Percentiles rank a stretch among this genome's conserved stretches.
Evolutionary conservation across 2,797 vertebrate genomes (phyloP).

Genomic region (Epinephelus awoara): DNA sequence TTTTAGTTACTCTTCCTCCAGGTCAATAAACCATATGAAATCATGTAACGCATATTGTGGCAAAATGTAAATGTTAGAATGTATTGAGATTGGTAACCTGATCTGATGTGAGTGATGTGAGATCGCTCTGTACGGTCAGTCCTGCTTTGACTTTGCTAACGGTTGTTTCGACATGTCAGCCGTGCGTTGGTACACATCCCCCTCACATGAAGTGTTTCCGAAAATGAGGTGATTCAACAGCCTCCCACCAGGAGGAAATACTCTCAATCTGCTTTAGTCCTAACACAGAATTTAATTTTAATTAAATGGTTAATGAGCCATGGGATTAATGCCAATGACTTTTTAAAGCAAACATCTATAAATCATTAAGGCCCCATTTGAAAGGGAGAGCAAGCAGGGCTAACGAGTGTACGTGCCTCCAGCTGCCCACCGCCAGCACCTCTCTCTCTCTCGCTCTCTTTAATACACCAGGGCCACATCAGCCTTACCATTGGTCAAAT

Average conservation of each 20-base stretch:
- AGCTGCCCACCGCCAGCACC: conserved; percentile 67
- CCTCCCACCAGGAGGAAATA: conserved; percentile 85
- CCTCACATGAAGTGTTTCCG: conserved; percentile 76
- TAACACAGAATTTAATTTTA: conserved; percentile 90
- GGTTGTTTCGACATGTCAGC: conserved; percentile 66
- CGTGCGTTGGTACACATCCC: conserved; percentile 69
- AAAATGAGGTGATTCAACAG: conserved; percentile 84
- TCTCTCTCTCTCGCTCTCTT: conserved; percentile 9
- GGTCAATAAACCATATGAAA: conserved; percentile 14
- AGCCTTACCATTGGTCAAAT: conserved; percentile 52
- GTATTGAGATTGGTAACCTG: neutral
- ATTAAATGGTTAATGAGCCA: conserved; percentile 92
- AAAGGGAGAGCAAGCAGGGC: conserved; percentile 77
- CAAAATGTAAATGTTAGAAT: conserved; percentile 3
- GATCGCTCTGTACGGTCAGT: conserved; percentile 29
- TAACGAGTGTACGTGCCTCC: conserved; percentile 81
- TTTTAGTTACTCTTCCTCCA: conserved; percentile 4
- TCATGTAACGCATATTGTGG: neutral
- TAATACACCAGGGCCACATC: conserved; percentile 41
- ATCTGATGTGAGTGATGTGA: conserved; percentile 18
- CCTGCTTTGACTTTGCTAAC: conserved; percentile 27
- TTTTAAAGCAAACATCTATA: conserved; percentile 92
- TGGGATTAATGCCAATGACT: conserved; percentile 92
- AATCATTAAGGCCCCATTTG: conserved; percentile 89
- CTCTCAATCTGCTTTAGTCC: conserved; percentile 89